These are phyloP conservation scores for Zophobas atratus DNA, from an alignment of 1,140 invertebrate species.

Conservation along the genomic window DNA sequence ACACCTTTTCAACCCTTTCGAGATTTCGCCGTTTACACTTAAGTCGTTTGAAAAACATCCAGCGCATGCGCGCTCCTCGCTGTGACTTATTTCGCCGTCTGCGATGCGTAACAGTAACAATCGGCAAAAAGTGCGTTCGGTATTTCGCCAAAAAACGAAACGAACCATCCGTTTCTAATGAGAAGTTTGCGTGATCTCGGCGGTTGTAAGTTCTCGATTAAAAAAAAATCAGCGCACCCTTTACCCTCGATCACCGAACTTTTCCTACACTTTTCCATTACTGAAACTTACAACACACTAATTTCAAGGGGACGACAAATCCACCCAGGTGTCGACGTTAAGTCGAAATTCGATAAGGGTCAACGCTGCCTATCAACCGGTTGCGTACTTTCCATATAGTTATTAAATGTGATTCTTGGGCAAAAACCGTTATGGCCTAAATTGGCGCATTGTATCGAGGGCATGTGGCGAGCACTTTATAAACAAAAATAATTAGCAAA, in stretches of 20 bases:
- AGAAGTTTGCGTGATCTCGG: too few species aligned
- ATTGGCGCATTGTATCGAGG: constrained; percentile 14
- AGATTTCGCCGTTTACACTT: too few species aligned
- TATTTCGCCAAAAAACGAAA: too few species aligned
- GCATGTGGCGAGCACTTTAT: neutral
- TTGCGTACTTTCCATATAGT: constrained; percentile 38
- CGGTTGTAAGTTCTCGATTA: too few species aligned
- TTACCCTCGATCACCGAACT: neutral
- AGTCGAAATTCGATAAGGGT: constrained; percentile 27
- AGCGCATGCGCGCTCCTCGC: too few species aligned
- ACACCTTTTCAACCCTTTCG: neutral
- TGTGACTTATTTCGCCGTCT: too few species aligned
- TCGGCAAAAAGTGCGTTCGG: too few species aligned
- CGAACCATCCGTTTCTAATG: too few species aligned
- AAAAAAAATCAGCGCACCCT: too few species aligned
- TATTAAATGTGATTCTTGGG: constrained; percentile 37
- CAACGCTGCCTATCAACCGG: constrained; percentile 34
- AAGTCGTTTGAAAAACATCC: too few species aligned
- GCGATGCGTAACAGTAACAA: too few species aligned
- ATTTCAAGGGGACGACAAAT: constrained; percentile 7
- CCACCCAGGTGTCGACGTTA: constrained; percentile 9
- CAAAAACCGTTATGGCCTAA: constrained; percentile 41
- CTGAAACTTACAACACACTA: too few species aligned
- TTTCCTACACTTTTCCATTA: neutral
- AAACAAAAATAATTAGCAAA: neutral